Conservation (phyloP, 2,888 invertebrate species). For the Teleogryllus oceanicus region DNA sequence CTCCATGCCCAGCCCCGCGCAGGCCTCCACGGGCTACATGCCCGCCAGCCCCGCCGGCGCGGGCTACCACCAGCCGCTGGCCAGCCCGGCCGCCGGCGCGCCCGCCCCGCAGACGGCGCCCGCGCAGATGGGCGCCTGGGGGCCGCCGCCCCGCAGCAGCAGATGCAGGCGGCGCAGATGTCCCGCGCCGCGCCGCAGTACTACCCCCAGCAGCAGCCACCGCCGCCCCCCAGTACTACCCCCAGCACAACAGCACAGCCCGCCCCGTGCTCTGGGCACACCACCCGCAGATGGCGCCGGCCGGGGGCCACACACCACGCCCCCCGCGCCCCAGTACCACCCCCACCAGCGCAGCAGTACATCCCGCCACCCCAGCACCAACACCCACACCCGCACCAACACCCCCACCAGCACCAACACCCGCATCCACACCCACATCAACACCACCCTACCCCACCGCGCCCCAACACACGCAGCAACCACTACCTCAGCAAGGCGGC, state of each 20-base stretch:
- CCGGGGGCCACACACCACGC: constrained; percentile 36
- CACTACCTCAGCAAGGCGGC: constrained; percentile 12
- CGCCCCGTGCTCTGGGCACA: background rate
- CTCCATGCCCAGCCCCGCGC: constrained; percentile 40
- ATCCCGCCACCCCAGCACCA: background rate
- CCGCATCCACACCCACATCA: constrained; percentile 32
- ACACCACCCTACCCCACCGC: constrained; percentile 23
- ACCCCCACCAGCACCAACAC: constrained; percentile 47
- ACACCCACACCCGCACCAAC: constrained; percentile 44
- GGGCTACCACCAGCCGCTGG: constrained; percentile 38
- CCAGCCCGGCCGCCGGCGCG: constrained; percentile 41
- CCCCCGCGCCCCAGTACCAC: constrained; percentile 41
- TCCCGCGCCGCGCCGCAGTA: constrained; percentile 11
- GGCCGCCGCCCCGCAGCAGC: constrained; percentile 25
- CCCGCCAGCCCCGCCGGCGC: constrained; percentile 34
- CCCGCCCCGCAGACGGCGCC: constrained; percentile 39
- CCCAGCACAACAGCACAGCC: constrained; percentile 41
- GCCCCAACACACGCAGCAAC: constrained; percentile 30
- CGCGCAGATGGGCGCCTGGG: constrained; percentile 7
- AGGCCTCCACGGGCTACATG: constrained; percentile 40
- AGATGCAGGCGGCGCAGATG: constrained; percentile 34
- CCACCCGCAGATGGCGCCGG: background rate
- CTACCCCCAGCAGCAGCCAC: constrained; percentile 2
- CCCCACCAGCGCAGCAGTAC: constrained; percentile 5
- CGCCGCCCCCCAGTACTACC: background rate